Percentiles rank a stretch among this genome's conserved stretches.
These are phyloP conservation scores for Uloborus plumipes DNA, from an alignment of 2,888 invertebrate genomes.

Conservation along the genomic window DNA sequence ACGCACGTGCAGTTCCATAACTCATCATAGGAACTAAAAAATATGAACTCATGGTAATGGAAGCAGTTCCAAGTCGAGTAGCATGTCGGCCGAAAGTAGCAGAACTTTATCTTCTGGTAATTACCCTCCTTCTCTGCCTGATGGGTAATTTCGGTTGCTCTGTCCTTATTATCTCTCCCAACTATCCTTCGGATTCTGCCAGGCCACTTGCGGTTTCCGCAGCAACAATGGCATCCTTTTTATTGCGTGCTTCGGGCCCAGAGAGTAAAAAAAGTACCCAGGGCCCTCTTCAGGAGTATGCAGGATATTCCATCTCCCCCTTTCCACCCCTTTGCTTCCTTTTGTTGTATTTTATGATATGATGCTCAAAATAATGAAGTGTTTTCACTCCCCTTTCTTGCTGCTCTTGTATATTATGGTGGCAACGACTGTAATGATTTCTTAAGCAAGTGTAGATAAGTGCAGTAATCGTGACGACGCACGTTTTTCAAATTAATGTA, in stretches of 20 bases:
- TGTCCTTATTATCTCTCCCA: slow-evolving; percentile 43
- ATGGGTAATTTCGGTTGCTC: slow-evolving; percentile 50
- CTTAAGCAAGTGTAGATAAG: too few relatives aligned
- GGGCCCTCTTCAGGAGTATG: too few relatives aligned
- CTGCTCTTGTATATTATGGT: too few relatives aligned
- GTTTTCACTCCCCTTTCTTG: too few relatives aligned
- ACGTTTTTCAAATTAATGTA: too few relatives aligned
- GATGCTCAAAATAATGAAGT: slow-evolving; percentile 49
- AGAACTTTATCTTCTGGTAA: slow-evolving; percentile 47
- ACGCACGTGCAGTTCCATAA: too few relatives aligned
- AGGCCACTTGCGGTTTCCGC: slow-evolving; percentile 16
- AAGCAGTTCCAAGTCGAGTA: slow-evolving; percentile 2
- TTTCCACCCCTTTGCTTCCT: slow-evolving; percentile 1
- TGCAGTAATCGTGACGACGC: too few relatives aligned
- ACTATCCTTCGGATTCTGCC: slow-evolving; percentile 37
- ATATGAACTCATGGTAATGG: slow-evolving; percentile 20
- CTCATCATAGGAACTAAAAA: too few relatives aligned
- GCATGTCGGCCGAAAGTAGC: background rate
- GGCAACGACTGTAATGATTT: too few relatives aligned
- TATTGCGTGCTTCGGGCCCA: slow-evolving; percentile 17
- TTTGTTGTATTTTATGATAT: slow-evolving; percentile 39
- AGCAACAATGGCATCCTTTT: slow-evolving; percentile 44
- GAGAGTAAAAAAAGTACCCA: background rate
- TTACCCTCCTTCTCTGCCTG: slow-evolving; percentile 40
- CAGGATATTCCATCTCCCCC: too few relatives aligned